phyloP scores from a whole-genome alignment of 2,113 vertebrate genomes.

The Thryonomys swinderianus region DNA sequence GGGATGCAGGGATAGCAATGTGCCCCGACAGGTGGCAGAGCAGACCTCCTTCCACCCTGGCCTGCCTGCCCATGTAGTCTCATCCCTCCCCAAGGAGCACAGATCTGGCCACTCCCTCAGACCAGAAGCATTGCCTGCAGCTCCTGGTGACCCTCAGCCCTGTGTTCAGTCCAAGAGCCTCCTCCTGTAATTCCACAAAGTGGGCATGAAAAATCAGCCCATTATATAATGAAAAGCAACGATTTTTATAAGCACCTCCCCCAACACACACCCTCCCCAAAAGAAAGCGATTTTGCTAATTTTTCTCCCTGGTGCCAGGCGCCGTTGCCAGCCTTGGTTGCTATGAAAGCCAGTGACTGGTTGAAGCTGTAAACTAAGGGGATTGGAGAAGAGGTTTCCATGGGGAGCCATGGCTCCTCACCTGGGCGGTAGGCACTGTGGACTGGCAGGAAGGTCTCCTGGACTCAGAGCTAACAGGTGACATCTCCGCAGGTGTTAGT shows the following conservation, averaged over 20 bases:
- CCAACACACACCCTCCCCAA: neutral
- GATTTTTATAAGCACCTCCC: neutral
- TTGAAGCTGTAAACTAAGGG: neutral
- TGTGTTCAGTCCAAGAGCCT: neutral
- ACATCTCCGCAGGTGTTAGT: accelerated
- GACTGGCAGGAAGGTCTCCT: neutral
- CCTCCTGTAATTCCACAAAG: neutral
- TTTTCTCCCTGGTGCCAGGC: neutral
- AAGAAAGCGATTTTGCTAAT: slow-evolving; percentile 23
- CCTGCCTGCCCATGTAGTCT: neutral
- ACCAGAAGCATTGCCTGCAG: neutral
- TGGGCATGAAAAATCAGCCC: neutral
- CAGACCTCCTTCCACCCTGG: neutral
- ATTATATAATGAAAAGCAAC: neutral
- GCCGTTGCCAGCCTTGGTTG: neutral
- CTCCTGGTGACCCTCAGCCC: too few species aligned
- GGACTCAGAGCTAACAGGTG: neutral
- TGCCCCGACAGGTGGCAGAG: neutral
- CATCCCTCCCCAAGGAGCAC: neutral
- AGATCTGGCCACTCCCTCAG: neutral
- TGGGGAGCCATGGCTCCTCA: neutral
- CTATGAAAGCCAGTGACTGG: neutral
- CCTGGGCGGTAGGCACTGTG: neutral
- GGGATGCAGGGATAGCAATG: accelerated
- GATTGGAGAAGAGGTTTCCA: neutral